These are phyloP conservation scores for Aplochiton taeniatus DNA, from an alignment of 2,797 vertebrate genomes.

Conservation along the genomic window DNA sequence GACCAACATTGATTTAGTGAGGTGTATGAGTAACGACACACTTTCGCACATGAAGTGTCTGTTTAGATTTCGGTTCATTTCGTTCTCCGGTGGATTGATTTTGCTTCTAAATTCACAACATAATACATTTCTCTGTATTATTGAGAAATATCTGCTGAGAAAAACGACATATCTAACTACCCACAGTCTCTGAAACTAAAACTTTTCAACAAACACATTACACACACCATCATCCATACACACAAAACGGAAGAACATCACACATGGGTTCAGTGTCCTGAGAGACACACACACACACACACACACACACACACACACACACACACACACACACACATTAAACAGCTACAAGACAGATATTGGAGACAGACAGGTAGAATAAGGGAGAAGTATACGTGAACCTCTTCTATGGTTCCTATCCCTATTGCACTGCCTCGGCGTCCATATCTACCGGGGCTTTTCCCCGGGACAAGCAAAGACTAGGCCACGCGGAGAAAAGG, in stretches of 20 bases:
- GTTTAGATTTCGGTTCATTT: too few species aligned
- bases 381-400: slow-evolving; percentile 81
- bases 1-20: too few species aligned
- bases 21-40: too few species aligned
- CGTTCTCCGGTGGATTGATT: too few species aligned
- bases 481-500: slow-evolving; percentile 71
- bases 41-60: too few species aligned
- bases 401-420: slow-evolving; percentile 99
- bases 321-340: slow-evolving; percentile 21
- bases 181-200: slow-evolving; percentile 16
- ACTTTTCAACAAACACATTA: slow-evolving; percentile 14
- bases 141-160: not conserved
- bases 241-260: too few species aligned
- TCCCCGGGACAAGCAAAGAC: slow-evolving; percentile 98
- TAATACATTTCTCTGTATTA: not conserved
- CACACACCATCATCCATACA: slow-evolving; percentile 4
- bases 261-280: too few species aligned
- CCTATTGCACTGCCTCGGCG: slow-evolving; percentile 99
- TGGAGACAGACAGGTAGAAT: slow-evolving; percentile 32
- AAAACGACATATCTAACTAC: not conserved
- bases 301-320: slow-evolving; percentile 6
- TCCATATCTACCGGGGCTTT: slow-evolving; percentile 94
- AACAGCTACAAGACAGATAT: slow-evolving; percentile 17
- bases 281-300: slow-evolving; percentile 5
- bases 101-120: slow-evolving; percentile 4